These are phyloP conservation scores for Ceratina australensis DNA, from an alignment of 1,140 invertebrate genomes.

Conservation along the genomic window DNA sequence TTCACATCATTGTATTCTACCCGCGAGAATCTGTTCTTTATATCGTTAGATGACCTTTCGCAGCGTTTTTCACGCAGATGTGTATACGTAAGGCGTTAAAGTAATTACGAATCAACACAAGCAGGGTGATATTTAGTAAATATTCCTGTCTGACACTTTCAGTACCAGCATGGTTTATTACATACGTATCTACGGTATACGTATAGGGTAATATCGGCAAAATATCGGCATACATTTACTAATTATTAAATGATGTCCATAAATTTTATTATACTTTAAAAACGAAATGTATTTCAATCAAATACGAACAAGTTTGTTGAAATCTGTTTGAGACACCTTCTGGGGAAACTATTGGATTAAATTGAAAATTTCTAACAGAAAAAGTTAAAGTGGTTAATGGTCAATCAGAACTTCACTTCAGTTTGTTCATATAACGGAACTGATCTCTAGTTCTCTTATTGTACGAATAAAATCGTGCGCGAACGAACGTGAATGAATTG, in stretches of 20 bases:
- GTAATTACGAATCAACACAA: neutral
- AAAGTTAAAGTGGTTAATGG: neutral
- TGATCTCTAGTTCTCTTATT: neutral
- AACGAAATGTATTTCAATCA: no score
- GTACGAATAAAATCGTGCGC: neutral
- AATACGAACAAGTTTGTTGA: no score
- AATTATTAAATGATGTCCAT: no score
- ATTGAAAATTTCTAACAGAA: neutral
- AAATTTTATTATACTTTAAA: no score
- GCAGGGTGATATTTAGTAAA: neutral
- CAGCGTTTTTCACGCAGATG: neutral
- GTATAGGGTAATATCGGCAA: no score
- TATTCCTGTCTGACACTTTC: neutral
- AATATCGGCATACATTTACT: no score
- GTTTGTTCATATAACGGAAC: neutral
- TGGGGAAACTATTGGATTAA: neutral
- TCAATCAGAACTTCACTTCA: neutral
- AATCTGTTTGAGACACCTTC: no score
- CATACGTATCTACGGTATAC: no score
- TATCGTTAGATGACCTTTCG: neutral
- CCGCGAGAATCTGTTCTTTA: neutral
- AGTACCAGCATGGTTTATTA: no score
- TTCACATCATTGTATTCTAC: neutral
- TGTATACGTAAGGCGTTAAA: neutral
- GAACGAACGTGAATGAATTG: conserved; percentile 15